These are phyloP conservation scores for Montipora sp. DNA, from an alignment of 64 coral and sea anemone species.

Conservation along the genomic window DNA sequence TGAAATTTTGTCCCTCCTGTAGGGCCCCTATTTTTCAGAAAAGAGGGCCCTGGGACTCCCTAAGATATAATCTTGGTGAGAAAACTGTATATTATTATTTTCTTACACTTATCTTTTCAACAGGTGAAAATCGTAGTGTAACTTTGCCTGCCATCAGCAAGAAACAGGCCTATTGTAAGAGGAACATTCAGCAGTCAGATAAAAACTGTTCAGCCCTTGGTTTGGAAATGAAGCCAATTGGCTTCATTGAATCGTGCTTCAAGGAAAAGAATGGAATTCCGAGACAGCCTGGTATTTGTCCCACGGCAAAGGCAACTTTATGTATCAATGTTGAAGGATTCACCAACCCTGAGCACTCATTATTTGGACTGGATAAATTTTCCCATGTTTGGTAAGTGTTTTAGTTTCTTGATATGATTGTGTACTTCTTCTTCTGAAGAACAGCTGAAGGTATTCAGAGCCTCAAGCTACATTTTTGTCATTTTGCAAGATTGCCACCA, in stretches of 20 bases:
- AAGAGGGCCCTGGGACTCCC: no score
- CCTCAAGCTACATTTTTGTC: no score
- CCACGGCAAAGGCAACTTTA: slow-evolving; percentile 56
- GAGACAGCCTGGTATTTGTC: slow-evolving; percentile 63
- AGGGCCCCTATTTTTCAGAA: no score
- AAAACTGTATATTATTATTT: no score
- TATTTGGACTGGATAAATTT: slow-evolving; percentile 73
- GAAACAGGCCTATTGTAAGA: neutral
- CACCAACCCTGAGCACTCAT: slow-evolving; percentile 68
- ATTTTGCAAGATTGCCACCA: no score
- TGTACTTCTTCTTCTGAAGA: neutral
- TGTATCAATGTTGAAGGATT: slow-evolving; percentile 47
- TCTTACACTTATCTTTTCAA: neutral
- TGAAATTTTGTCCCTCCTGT: no score
- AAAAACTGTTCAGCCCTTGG: neutral
- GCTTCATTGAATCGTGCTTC: slow-evolving; percentile 72
- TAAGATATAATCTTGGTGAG: no score
- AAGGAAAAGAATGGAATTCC: slow-evolving; percentile 86
- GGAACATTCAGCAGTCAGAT: neutral
- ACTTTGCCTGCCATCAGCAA: neutral
- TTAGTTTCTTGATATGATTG: neutral
- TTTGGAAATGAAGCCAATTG: slow-evolving; percentile 44
- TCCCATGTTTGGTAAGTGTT: slow-evolving; percentile 76
- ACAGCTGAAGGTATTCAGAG: neutral
- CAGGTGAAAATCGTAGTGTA: neutral